Percentiles rank a stretch among this genome's conserved stretches.
phyloP scores from a whole-genome alignment of 2,888 invertebrate species.

The Synanthedon formicaeformis region DNA sequence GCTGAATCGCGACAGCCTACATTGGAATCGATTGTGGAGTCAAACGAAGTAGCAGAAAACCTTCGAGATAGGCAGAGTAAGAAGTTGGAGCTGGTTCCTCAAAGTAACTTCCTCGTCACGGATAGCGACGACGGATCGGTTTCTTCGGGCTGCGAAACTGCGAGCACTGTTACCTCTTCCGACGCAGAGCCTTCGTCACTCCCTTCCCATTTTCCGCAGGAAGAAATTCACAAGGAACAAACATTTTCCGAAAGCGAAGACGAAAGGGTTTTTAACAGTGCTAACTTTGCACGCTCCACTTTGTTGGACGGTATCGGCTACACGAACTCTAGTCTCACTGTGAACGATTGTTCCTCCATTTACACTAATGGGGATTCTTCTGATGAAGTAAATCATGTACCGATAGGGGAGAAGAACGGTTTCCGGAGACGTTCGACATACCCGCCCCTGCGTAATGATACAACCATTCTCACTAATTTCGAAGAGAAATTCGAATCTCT shows the following conservation, averaged over 20 bases:
- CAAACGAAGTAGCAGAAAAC: conserved; percentile 38
- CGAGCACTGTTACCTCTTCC: conserved; percentile 76
- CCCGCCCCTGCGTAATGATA: conserved; percentile 45
- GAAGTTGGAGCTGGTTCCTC: conserved; percentile 34
- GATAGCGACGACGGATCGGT: conserved; percentile 82
- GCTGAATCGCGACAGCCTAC: conserved; percentile 23
- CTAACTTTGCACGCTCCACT: conserved; percentile 24
- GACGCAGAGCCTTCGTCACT: conserved; percentile 67
- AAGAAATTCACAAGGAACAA: conserved; percentile 39
- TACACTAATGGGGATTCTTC: conserved; percentile 8
- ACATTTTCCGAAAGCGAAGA: conserved; percentile 33
- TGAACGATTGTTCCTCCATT: conserved; percentile 12
- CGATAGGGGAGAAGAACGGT: conserved; percentile 59
- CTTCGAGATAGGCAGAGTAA: conserved; percentile 22
- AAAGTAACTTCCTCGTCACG: conserved; percentile 68
- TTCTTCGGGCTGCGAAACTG: conserved; percentile 85
- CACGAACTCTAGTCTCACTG: conserved; percentile 23
- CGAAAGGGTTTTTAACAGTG: conserved; percentile 35
- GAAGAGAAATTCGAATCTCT: conserved; percentile 55
- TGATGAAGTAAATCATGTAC: conserved; percentile 57
- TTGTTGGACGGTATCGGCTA: conserved; percentile 24
- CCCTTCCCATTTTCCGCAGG: conserved; percentile 50
- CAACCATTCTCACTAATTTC: conserved; percentile 31
- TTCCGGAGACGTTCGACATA: conserved; percentile 58
- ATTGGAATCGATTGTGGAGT: conserved; percentile 49